Conservation (phyloP, 2,888 invertebrate genomes). For the Belgica antarctica region DNA sequence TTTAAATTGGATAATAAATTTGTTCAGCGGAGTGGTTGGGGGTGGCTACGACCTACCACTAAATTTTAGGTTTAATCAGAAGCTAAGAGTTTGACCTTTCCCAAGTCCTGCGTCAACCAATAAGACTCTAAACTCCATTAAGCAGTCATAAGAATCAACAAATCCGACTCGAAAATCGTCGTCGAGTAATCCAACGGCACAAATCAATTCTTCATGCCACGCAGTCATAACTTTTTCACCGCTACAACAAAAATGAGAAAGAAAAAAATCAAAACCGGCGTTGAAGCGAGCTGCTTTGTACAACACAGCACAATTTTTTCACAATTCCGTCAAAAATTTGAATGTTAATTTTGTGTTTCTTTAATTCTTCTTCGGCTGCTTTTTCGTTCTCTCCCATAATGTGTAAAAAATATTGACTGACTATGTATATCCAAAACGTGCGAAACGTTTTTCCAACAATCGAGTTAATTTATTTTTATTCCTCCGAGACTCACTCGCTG, state of each 20-base stretch:
- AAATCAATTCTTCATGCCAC: conserved; percentile 27
- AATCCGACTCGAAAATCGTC: too few species aligned
- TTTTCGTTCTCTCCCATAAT: too few species aligned
- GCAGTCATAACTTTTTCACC: background rate
- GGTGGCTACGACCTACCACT: too few species aligned
- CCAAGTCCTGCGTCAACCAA: too few species aligned
- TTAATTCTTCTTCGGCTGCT: background rate
- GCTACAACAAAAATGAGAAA: background rate
- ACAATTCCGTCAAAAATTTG: background rate
- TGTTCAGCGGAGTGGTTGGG: too few species aligned
- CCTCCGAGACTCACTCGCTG: background rate
- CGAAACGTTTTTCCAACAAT: conserved; percentile 2
- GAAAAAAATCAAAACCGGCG: background rate
- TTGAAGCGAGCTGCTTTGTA: background rate
- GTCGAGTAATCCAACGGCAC: background rate
- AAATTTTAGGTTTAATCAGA: too few species aligned
- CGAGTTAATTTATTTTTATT: background rate
- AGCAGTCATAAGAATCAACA: too few species aligned
- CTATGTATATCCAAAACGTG: background rate
- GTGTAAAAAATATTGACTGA: background rate
- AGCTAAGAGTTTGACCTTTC: too few species aligned
- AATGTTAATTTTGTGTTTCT: background rate
- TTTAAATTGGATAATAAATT: too few species aligned
- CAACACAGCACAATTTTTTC: conserved; percentile 2
- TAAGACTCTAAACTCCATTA: too few species aligned